Evolutionary conservation across 2,888 invertebrate genomes (phyloP), one percentile per base, ranked within the genome.

Genomic region (Tuta absoluta): DNA sequence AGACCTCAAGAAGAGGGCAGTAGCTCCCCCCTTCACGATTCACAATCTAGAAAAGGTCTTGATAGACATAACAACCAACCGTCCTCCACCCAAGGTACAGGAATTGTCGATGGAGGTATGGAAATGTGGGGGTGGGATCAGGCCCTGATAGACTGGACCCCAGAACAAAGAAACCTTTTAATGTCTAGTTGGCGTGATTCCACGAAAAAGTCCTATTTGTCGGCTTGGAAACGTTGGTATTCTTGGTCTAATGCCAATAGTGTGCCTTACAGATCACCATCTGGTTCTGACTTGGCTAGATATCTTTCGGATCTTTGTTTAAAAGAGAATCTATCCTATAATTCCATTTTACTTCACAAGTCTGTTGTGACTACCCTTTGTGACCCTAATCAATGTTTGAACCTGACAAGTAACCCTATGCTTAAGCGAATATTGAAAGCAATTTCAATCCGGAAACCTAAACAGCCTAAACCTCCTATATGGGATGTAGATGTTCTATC

Each of bases 101-200:
- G 49, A 49, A 3, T 19, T 49, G 19, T 2, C 2, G 4, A n/a
- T 49, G 49, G 49, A 49, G 21, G 19, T 49, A 10, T 49, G 49
- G 49, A 49, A n/a, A 49, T 49, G 49, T 49, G 49, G 49, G 49
- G 49, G 49, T 49, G 49, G 49, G n/a, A n/a, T 8, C 2, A 49
- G 1, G 3, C 8, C 2, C 19, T 49, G 19, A 4, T 17, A 19
- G 49, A 19, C 17, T 49, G 49, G 19, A 19, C 49, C 1, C 14
- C 3, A 7, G 19, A 49, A 3, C 49, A 49, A 49, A 19, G 4
- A 17, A 1, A 10, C 19, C 19, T 49, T 3, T 49, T 49, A 19
- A 2, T 5, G 11, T 7, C 5, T 14, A 19, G 49, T 19, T 49
- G 49, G 49, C 49, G 49, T 49, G n/a, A 19, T 19, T 49, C 49